Conservation (phyloP, 2,797 vertebrate genomes). For the Oryzias dopingdopingensis region DNA sequence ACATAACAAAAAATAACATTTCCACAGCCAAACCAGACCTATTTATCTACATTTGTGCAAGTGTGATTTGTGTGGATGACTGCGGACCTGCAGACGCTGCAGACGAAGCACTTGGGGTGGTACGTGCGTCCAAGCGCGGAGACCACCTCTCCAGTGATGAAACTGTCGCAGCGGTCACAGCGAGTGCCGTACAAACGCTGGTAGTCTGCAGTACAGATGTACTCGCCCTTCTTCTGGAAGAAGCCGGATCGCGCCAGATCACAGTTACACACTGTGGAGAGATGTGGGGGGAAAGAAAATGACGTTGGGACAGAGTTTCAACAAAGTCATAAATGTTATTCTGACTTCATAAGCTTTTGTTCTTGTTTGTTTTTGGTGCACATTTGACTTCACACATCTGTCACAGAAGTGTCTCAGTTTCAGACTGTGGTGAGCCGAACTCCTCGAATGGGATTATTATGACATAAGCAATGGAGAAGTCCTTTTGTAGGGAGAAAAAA, state of each 20-base stretch:
- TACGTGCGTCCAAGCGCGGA: constrained; percentile 95
- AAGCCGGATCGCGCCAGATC: constrained; percentile 94
- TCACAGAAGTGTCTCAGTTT: constrained; percentile 35
- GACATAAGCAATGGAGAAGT: constrained; percentile 65
- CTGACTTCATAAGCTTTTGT: not conserved
- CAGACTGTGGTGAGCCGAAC: constrained; percentile 57
- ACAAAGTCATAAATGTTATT: not conserved
- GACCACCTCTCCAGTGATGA: constrained; percentile 97
- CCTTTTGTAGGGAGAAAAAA: constrained; percentile 57
- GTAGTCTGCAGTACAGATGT: constrained; percentile 96
- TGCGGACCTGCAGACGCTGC: constrained; percentile 92
- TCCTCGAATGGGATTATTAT: constrained; percentile 65
- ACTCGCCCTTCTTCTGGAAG: constrained; percentile 98
- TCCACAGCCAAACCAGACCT: not conserved
- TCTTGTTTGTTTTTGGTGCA: constrained; percentile 8
- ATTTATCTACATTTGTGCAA: not conserved
- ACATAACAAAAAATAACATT: not conserved
- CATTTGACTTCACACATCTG: constrained; percentile 45
- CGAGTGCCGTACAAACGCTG: constrained; percentile 97
- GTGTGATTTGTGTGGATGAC: constrained; percentile 3
- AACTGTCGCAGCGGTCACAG: constrained; percentile 93
- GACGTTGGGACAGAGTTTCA: constrained; percentile 3
- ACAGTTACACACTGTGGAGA: constrained; percentile 89
- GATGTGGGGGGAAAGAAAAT: constrained; percentile 8
- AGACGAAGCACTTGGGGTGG: constrained; percentile 98